Evolutionary conservation across 2,797 vertebrate genomes (phyloP).

Genomic region (Anguilla megastoma): DNA sequence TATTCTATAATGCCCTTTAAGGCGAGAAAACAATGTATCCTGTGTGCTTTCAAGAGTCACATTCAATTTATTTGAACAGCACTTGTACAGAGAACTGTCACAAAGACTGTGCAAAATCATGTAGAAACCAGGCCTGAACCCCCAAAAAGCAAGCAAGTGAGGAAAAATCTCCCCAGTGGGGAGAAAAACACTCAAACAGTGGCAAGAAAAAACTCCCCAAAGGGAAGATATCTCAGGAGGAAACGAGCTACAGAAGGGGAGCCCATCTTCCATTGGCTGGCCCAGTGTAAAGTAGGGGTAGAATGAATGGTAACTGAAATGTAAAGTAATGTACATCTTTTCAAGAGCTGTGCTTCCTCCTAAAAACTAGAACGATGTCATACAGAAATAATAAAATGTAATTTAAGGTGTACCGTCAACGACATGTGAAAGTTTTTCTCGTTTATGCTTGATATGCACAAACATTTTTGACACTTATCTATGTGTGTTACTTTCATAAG

Average conservation of each 20-base stretch:
- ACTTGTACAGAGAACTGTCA: too few species aligned
- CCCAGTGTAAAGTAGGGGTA: too few species aligned
- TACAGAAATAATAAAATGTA: background rate
- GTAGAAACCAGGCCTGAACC: too few species aligned
- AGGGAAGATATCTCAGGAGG: too few species aligned
- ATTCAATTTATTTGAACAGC: background rate
- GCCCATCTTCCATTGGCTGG: too few species aligned
- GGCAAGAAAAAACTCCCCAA: too few species aligned
- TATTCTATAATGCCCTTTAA: background rate
- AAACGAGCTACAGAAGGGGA: too few species aligned
- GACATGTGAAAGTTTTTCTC: background rate
- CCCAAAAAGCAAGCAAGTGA: too few species aligned
- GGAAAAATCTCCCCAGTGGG: too few species aligned
- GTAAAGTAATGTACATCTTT: background rate
- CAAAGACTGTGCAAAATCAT: too few species aligned
- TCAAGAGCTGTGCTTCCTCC: conserved; percentile 18
- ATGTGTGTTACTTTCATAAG: background rate
- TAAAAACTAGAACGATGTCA: background rate
- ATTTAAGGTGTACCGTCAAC: background rate
- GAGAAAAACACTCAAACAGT: too few species aligned
- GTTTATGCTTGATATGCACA: background rate
- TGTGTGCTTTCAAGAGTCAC: background rate
- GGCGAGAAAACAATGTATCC: background rate
- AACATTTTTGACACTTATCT: background rate
- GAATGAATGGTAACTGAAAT: too few species aligned